phyloP scores from a whole-genome alignment of 1,140 invertebrate species.

The Sycophaga agraensis region DNA sequence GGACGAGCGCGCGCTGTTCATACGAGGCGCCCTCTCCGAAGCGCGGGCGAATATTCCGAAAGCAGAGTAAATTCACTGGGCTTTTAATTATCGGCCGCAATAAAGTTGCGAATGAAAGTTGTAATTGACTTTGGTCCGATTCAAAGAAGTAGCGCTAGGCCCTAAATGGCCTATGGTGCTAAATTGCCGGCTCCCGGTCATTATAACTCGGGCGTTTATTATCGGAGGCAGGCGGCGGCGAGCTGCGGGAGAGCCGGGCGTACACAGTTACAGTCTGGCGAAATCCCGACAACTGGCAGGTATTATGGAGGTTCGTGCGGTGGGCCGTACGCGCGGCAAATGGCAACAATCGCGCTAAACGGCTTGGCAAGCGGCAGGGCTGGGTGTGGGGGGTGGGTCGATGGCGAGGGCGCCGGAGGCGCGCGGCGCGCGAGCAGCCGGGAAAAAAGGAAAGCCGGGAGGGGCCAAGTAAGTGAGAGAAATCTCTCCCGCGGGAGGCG shows the following conservation, averaged over 20 bases:
- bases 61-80: conserved; percentile 56
- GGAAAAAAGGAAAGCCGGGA: not conserved
- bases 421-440: no score
- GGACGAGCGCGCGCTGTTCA: no score
- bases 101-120: conserved; percentile 56
- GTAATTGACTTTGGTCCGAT: conserved; percentile 56
- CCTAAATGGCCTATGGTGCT: conserved; percentile 8
- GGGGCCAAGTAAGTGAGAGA: conserved; percentile 22
- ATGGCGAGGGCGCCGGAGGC: not conserved
- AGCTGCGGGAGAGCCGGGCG: not conserved
- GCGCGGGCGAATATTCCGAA: conserved; percentile 47
- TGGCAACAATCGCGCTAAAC: no score
- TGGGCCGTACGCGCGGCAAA: no score
- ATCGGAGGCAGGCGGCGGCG: no score
- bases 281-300: not conserved
- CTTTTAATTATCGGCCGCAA: conserved; percentile 53
- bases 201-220: no score
- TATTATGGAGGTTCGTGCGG: conserved; percentile 8
- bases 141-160: conserved; percentile 55
- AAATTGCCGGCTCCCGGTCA: no score
- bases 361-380: no score
- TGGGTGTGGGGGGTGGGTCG: no score
- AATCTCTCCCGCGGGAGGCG: conserved; percentile 25
- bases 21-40: no score
- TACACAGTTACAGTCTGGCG: no score